A percentile compares a stretch with the other conserved stretches of the same genome.
Conservation (phyloP, 2,888 invertebrate genomes). For the Caenorhabditis sp. region DNA sequence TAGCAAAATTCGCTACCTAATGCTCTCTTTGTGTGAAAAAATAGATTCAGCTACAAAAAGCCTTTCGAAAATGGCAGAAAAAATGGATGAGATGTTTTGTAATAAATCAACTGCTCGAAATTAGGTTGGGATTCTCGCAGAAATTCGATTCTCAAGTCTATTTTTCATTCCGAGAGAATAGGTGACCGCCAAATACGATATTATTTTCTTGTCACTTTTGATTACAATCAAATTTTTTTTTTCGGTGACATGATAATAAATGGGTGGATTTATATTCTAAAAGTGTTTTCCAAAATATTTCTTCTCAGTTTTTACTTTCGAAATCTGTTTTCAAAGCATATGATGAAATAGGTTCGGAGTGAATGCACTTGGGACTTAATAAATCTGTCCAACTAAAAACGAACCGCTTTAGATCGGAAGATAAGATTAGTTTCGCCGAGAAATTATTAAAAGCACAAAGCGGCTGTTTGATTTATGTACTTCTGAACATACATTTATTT, state of each 20-base stretch:
- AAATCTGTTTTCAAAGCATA: neutral
- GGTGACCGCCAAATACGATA: neutral
- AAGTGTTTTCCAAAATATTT: neutral
- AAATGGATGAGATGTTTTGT: neutral
- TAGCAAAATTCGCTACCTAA: too few relatives aligned
- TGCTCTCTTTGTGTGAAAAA: too few relatives aligned
- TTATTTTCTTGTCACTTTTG: neutral
- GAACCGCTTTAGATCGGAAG: neutral
- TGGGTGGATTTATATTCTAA: neutral
- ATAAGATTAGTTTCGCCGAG: neutral
- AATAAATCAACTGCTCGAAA: too few relatives aligned
- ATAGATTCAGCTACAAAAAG: too few relatives aligned
- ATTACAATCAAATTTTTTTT: neutral
- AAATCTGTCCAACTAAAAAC: neutral
- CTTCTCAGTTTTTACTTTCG: neutral
- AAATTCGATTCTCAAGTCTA: neutral
- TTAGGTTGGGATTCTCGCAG: too few relatives aligned
- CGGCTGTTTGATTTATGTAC: neutral
- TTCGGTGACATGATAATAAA: neutral
- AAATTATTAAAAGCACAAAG: neutral
- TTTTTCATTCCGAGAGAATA: neutral
- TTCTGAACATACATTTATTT: too few relatives aligned
- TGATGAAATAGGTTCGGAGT: neutral
- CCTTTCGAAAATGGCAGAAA: neutral
- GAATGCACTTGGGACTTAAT: neutral